A percentile compares a stretch with the other conserved stretches of the same genome.
Conservation (phyloP, 2,797 vertebrate genomes). For the Hapalemur alaotrensis region DNA sequence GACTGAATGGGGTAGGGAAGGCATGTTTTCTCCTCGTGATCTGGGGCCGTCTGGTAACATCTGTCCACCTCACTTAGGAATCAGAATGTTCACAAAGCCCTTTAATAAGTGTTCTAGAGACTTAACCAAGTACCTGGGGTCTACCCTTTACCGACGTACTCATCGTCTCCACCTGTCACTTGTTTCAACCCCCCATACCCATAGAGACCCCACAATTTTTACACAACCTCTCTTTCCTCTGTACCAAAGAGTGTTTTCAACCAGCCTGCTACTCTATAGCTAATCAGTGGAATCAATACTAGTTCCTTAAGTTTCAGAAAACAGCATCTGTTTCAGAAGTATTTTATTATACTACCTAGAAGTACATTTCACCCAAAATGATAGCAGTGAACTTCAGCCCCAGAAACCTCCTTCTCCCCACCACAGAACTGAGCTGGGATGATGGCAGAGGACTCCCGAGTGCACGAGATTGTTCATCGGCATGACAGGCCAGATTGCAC, state of each 20-base stretch:
- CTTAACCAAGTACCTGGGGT: not conserved
- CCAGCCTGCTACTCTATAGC: not conserved
- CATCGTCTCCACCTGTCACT: not conserved
- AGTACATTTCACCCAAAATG: not conserved
- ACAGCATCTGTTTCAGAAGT: not conserved
- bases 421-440: not conserved
- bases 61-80: not conserved
- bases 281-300: not conserved
- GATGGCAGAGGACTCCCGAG: not conserved
- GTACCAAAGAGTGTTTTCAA: not conserved
- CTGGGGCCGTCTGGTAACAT: not conserved
- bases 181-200: not conserved
- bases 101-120: not conserved
- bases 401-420: not conserved
- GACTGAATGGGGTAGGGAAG: not conserved
- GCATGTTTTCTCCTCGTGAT: not conserved
- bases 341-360: not conserved
- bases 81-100: not conserved
- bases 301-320: slow-evolving; percentile 12
- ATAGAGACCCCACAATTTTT: not conserved
- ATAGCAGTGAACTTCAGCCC: not conserved
- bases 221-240: not conserved
- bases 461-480: not conserved
- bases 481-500: not conserved
- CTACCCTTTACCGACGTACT: not conserved